These are phyloP conservation scores for Penaeus japonicus DNA, from an alignment of 1,140 invertebrate genomes.

Conservation along the genomic window DNA sequence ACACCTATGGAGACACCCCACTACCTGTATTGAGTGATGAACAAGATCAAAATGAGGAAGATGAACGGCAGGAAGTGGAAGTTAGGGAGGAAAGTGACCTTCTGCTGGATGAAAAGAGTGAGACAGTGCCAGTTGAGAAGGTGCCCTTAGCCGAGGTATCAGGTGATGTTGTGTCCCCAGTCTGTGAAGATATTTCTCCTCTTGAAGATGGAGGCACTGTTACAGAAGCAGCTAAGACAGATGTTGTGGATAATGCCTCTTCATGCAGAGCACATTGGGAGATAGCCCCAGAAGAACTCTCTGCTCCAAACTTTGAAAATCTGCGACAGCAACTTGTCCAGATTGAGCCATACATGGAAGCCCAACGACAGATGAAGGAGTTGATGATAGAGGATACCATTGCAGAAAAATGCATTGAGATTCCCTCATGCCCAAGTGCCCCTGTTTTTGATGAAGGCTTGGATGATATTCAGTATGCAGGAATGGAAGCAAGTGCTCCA, in stretches of 20 bases:
- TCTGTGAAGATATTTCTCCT: too few species aligned
- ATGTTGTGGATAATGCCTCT: background rate
- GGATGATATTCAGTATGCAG: too few species aligned
- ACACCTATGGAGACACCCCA: conserved; percentile 24
- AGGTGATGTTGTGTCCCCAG: too few species aligned
- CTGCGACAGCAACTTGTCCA: conserved; percentile 6
- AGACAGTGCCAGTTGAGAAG: background rate
- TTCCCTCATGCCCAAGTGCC: background rate
- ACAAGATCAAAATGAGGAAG: background rate
- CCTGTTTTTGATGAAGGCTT: background rate
- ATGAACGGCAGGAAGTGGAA: background rate
- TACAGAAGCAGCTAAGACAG: background rate
- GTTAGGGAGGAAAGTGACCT: background rate
- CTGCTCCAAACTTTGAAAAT: conserved; percentile 29
- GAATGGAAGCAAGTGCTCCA: background rate
- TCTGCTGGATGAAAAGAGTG: background rate
- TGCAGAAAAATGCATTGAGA: background rate
- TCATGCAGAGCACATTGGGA: background rate
- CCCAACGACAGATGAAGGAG: conserved; percentile 36
- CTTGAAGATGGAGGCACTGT: background rate
- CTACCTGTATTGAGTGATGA: background rate
- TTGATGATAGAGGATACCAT: background rate
- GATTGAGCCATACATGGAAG: conserved; percentile 39
- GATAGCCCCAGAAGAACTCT: background rate
- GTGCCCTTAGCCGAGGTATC: background rate